Conservation (phyloP, 2,113 vertebrate genomes). For the Rhinopomastus cyanomelas region DNA sequence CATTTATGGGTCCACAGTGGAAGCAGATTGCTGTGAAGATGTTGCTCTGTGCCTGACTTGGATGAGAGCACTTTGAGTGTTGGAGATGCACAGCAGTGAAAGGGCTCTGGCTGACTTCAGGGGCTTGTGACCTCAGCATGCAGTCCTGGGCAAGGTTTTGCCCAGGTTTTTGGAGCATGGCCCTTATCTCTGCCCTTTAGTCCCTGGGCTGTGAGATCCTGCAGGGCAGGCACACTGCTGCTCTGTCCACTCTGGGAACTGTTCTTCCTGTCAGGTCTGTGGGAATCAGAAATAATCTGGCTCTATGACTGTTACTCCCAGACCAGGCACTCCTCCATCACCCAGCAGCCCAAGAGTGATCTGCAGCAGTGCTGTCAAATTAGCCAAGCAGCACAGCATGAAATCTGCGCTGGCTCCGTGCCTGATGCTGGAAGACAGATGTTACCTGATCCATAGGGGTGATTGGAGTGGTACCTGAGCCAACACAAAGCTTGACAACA, state of each 20-base stretch:
- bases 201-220: fast-evolving
- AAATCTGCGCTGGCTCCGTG: constrained; percentile 1
- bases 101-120: background rate
- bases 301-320: background rate
- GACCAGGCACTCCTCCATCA: background rate
- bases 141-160: background rate
- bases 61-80: background rate
- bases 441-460: constrained; percentile 54
- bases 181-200: background rate
- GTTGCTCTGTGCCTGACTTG: background rate
- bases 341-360: constrained; percentile 28
- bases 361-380: constrained; percentile 31
- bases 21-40: background rate
- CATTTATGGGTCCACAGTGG: fast-evolving
- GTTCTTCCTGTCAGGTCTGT: background rate
- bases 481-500: constrained; percentile 36
- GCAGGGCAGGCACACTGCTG: fast-evolving
- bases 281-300: background rate
- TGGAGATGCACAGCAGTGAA: background rate
- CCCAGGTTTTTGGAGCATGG: fast-evolving
- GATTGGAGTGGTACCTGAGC: constrained; percentile 1
- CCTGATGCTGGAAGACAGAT: constrained; percentile 46
- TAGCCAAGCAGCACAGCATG: background rate
- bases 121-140: fast-evolving
- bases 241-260: background rate